Evolutionary conservation across 1,140 invertebrate genomes (phyloP), one percentile per base, ranked within the genome.

Genomic region (Drosophila tropicalis): DNA sequence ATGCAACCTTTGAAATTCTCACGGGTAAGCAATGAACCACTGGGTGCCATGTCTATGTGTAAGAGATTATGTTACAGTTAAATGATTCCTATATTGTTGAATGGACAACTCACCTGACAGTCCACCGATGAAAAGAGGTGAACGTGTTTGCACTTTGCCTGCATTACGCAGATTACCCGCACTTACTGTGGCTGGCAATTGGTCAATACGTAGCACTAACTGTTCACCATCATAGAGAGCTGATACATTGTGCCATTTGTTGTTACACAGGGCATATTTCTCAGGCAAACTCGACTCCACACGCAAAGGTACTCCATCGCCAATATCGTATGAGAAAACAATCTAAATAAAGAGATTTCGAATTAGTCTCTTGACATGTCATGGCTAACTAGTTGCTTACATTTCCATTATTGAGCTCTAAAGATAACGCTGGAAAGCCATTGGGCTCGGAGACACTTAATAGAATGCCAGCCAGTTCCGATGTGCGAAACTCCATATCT

Each of bases 1-100:
- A 99, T 96, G 93, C 98, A 99, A 7, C 98, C 98, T 89, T 96
- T 96, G 92, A 98, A 98, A 85, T 97, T 97, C 72, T 97, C 96
- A 77, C 94, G 94, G 47, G 93, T 94, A 83, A 94, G 93, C 60
- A 95, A 92, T 25, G 94, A 96, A 76, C 94, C 95, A 81, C 92
- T 95, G 62, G 93, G 94, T 68, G 94, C 95, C 73, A 94, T 93
- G 71, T 94, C 96, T 96, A 79, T 66, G 60, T 65, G 44, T 12
- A 93, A 89, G 66, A 25, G n/a, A 7, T 25, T 3, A 25, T 25
- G 22, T 25, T 4, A 25, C 0, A 25, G 22, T 4, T 25, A 4
- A 25, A 25, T 25, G 3, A 25, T 25, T 25, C 22, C 2, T 4
- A 0, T 25, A 5, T 29, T 29, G 29, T 29, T 29, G 29, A 4